phyloP scores from a whole-genome alignment of 92 coral and sea anemone species.

The Bergia puertoricense region DNA sequence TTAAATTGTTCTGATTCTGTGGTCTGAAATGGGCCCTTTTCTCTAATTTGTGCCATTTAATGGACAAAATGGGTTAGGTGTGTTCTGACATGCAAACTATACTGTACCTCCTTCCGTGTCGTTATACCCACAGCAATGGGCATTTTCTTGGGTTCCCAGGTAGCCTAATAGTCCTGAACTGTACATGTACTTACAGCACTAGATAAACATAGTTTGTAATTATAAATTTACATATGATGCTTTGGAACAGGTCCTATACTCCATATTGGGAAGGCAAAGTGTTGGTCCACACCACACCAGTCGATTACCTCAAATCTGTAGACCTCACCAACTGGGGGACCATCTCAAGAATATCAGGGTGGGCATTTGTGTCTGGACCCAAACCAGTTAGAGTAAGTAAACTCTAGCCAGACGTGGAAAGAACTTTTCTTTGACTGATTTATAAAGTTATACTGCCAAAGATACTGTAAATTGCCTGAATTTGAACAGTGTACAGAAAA shows the following conservation, averaged over 20 bases:
- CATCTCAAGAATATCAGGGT: conserved; percentile 70
- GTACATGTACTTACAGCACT: not conserved
- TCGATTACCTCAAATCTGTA: conserved; percentile 52
- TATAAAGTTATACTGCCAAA: too few relatives aligned
- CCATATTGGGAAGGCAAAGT: conserved; percentile 91
- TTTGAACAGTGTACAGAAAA: too few relatives aligned
- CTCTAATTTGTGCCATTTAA: too few relatives aligned
- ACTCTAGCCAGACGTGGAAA: not conserved
- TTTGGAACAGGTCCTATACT: conserved; percentile 65
- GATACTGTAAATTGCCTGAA: too few relatives aligned
- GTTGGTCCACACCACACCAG: conserved; percentile 71
- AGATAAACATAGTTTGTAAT: not conserved
- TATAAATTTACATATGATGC: not conserved
- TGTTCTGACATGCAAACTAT: too few relatives aligned
- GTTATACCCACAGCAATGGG: too few relatives aligned
- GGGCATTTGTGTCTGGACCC: conserved; percentile 89
- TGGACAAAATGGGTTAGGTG: too few relatives aligned
- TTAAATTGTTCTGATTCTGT: too few relatives aligned
- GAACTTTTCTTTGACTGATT: not conserved
- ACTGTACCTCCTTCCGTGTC: too few relatives aligned
- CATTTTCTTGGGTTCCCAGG: too few relatives aligned
- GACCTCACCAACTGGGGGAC: conserved; percentile 64
- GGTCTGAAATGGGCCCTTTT: too few relatives aligned
- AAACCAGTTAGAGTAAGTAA: conserved; percentile 84
- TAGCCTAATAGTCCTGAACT: too few relatives aligned